Percentiles rank a stretch among this genome's conserved stretches.
These are phyloP conservation scores for Cryptomyrus ogoouensis DNA, from an alignment of 2,113 vertebrate genomes.

Conservation along the genomic window DNA sequence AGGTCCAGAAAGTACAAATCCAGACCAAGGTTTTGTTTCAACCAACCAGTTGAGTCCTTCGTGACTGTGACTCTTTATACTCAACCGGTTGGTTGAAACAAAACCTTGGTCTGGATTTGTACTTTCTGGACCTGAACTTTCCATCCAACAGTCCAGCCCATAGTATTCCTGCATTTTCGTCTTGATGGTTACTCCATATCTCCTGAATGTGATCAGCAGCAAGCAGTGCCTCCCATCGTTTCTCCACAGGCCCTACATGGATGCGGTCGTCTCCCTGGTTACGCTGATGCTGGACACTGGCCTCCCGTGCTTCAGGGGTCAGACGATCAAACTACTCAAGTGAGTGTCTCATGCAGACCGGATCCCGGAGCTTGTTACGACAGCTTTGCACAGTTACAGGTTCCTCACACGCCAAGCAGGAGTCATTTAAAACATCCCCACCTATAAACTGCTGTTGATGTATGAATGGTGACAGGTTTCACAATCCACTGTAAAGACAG, in stretches of 20 bases:
- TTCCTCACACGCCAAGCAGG: not conserved
- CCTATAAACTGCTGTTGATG: not conserved
- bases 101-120: not conserved
- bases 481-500: not conserved
- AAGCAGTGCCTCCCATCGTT: not conserved
- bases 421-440: not conserved
- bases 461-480: not conserved
- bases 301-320: conserved; percentile 92
- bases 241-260: conserved; percentile 85
- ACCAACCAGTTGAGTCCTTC: not conserved
- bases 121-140: not conserved
- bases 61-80: not conserved
- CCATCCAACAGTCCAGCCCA: not conserved
- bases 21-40: not conserved
- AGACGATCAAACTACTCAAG: conserved; percentile 97
- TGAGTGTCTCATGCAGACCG: conserved; percentile 50
- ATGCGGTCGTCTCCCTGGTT: conserved; percentile 91
- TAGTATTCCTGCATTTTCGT: not conserved
- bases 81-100: not conserved
- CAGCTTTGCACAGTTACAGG: not conserved
- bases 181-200: not conserved
- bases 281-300: conserved; percentile 90
- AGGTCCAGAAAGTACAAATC: not conserved
- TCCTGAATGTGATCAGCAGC: not conserved
- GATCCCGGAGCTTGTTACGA: not conserved